Evolutionary conservation across 2,797 vertebrate genomes (phyloP), one percentile per base, ranked within the genome.

Genomic region (Melanotaenia parkinsoni): DNA sequence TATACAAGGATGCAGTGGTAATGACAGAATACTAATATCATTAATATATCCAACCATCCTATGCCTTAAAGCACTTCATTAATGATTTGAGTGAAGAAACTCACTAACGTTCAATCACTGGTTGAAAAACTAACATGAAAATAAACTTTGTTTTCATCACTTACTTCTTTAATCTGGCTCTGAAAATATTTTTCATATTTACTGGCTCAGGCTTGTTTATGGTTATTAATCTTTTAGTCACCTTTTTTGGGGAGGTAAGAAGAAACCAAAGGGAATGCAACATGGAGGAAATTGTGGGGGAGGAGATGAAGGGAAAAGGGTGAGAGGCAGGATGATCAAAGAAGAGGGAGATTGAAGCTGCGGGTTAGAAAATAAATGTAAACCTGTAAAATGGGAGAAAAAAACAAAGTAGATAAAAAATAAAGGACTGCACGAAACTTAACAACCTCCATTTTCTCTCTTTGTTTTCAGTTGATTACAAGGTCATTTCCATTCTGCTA

Each of bases 251-350:
- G 51, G 58, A 69, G 35, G 53, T 70, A 65, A 58, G 57, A 63
- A 40, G 43, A 69, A 60, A 68, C 47, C 28, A 38, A 26, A 83
- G 61, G 35, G 68, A 66, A 57, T 28, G 67, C 74, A 73, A 75
- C 57, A 67, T 53, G n/a, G 63, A 76, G 58, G 33, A 77, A 77
- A 82, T 18, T 70, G 66, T 67, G 77, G 77, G 80, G 83, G 77
- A 77, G 70, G 68, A 77, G 65, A 81, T 79, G 64, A 77, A 72
- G 63, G 51, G 71, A 61, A 75, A 77, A 70, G 22, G 61, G 50
- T 63, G 70, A 64, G 35, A 77, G 30, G 43, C 58, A 64, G 45
- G 38, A 64, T 66, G 59, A 67, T 77, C 60, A 37, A 63, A 70
- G 60, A 60, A 28, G 35, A 76, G 47, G 35, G 43, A 83, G 50